Evolutionary conservation across 2,888 invertebrate species (phyloP), one percentile per base, ranked within the genome.

Genomic region (Cantharis flavilabris): DNA sequence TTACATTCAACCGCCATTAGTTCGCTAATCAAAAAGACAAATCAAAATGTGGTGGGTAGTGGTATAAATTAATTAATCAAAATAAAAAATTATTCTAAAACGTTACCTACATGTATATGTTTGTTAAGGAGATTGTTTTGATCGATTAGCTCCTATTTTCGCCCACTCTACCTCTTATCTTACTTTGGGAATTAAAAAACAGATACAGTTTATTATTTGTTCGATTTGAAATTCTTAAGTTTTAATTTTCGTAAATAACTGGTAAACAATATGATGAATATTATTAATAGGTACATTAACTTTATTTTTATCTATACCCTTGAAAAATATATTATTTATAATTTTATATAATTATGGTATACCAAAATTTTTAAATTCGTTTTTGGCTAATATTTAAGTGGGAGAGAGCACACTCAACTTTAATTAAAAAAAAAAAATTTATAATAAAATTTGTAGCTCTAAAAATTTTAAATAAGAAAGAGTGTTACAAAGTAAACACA

Each of bases 61-160:
- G 18, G 75, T 70, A 69, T 75, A 75, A 71, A 75, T 75, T 75
- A 75, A 75, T 16, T 62, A 49, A 49, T 49, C 18, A 33, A 62
- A 71, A 75, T 70, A 75, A 75, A 75, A 62, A 71, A 71, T 69
- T 33, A 62, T 16, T 18, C 20, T 11, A 74, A 75, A 70, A 75
- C 62, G 70, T n/a, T 75, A 26, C 26, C 26, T 26, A 75, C 75
- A 67, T 75, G 75, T 69, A 75, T 63, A 75, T 63, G 75, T 75
- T 75, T 67, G 67, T 16, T 49, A 49, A 69, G 62, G 71, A 75
- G 75, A 75, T 75, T 62, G 71, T 67, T 75, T 49, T 62, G 62
- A 67, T 16, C 49, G 75, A 75, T 75, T 65, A 62, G 69, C 71
- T 71, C 62, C 71, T 64, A 70, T 70, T 74, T 75, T 71, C 75